These are phyloP conservation scores for Papilio protenor DNA, from an alignment of 2,888 invertebrate genomes.

Conservation along the genomic window DNA sequence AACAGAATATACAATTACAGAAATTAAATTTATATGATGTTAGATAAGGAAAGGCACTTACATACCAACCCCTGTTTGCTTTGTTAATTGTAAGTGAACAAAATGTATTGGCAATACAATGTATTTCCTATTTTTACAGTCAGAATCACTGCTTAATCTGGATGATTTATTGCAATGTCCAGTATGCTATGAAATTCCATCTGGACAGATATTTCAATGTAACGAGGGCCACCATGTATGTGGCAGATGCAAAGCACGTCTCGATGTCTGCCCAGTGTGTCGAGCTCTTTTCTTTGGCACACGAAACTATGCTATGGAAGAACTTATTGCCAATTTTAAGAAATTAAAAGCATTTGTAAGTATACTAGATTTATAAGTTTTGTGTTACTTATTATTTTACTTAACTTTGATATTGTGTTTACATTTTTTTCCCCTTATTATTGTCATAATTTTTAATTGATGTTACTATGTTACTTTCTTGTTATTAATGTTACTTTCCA, in stretches of 20 bases:
- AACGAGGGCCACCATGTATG: conserved; percentile 85
- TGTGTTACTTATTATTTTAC: conserved; percentile 27
- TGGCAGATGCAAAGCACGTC: conserved; percentile 74
- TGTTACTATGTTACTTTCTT: too few relatives aligned
- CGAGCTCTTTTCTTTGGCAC: conserved; percentile 79
- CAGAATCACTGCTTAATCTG: conserved; percentile 74
- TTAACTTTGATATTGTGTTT: neutral
- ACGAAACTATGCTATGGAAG: conserved; percentile 83
- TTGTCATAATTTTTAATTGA: too few relatives aligned
- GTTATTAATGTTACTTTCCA: too few relatives aligned
- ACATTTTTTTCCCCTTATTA: too few relatives aligned
- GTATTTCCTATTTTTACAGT: conserved; percentile 56
- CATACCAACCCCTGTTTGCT: neutral
- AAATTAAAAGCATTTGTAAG: conserved; percentile 77
- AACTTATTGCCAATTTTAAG: conserved; percentile 78
- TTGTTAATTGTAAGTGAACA: neutral
- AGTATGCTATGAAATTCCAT: conserved; percentile 82
- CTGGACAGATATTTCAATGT: conserved; percentile 80
- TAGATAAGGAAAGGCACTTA: too few relatives aligned
- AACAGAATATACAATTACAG: neutral
- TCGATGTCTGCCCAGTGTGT: conserved; percentile 82
- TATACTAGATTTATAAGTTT: conserved; percentile 46
- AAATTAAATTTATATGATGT: neutral
- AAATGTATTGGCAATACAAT: neutral
- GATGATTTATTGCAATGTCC: conserved; percentile 84